These are phyloP conservation scores for Orchestes rusci DNA, from an alignment of 2,888 invertebrate species.

Conservation along the genomic window DNA sequence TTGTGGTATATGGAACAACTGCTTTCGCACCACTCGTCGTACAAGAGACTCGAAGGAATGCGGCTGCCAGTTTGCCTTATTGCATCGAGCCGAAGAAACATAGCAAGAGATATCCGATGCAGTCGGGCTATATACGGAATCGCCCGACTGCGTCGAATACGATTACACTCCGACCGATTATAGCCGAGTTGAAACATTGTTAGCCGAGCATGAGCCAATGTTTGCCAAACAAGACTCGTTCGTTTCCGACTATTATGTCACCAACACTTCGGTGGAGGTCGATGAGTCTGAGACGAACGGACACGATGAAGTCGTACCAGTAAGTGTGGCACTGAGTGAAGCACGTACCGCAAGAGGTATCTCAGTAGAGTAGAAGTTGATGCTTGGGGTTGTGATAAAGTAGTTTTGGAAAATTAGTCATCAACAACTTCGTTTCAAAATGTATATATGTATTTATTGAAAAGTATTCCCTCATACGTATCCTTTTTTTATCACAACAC, in stretches of 20 bases:
- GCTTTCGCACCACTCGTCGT: slow-evolving; percentile 78
- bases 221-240: slow-evolving; percentile 16
- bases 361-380: no score
- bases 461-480: no score
- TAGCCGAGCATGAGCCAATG: slow-evolving; percentile 20
- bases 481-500: no score
- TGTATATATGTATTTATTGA: no score
- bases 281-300: slow-evolving; percentile 2
- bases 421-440: no score
- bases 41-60: slow-evolving; percentile 72
- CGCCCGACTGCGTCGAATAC: slow-evolving; percentile 16
- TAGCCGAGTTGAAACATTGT: slow-evolving; percentile 15
- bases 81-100: slow-evolving; percentile 75
- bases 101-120: slow-evolving; percentile 44
- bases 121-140: slow-evolving; percentile 9
- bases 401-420: no score
- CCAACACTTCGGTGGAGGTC: slow-evolving; percentile 7
- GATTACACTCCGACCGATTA: slow-evolving; percentile 2
- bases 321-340: slow-evolving; percentile 16
- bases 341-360: no score
- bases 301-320: slow-evolving; percentile 4
- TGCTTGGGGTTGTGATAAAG: no score
- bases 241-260: slow-evolving; percentile 16
- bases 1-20: slow-evolving; percentile 73
- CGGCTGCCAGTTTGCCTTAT: slow-evolving; percentile 84